Evolutionary conservation across 1,140 invertebrate genomes (phyloP).

Genomic region (Belonocnema kinseyi): DNA sequence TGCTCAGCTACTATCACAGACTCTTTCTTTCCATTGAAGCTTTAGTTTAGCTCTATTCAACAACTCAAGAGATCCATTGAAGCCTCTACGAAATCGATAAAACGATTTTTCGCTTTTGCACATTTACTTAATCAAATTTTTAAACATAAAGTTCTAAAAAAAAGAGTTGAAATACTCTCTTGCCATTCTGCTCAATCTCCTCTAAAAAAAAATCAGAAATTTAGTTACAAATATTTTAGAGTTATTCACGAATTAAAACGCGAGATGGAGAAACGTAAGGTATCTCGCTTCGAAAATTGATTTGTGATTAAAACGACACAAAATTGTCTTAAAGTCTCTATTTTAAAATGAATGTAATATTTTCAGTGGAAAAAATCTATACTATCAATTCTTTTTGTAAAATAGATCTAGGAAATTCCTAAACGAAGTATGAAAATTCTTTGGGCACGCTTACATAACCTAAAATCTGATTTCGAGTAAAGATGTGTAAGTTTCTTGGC

Average conservation of each 20-base stretch:
- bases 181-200: constrained; percentile 40
- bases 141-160: neutral
- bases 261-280: neutral
- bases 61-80: too few relatives aligned
- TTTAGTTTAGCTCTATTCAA: neutral
- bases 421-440: constrained; percentile 5
- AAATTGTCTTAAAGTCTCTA: neutral
- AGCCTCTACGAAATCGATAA: too few relatives aligned
- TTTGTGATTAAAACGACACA: constrained; percentile 42
- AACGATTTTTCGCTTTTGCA: too few relatives aligned
- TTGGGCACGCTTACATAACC: neutral
- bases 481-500: constrained; percentile 20
- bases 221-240: too few relatives aligned
- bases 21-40: neutral
- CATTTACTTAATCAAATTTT: too few relatives aligned
- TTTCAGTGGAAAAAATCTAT: constrained; percentile 36
- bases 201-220: too few relatives aligned
- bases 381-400: constrained; percentile 40
- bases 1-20: neutral
- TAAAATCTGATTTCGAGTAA: neutral
- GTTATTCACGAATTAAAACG: too few relatives aligned
- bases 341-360: too few relatives aligned
- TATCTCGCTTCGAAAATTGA: constrained; percentile 38
- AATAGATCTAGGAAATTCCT: constrained; percentile 30
- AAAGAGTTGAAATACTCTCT: constrained; percentile 32